Percentiles rank a stretch among this genome's conserved stretches.
These are phyloP conservation scores for Aquatica leii DNA, from an alignment of 2,888 invertebrate genomes.

Conservation along the genomic window DNA sequence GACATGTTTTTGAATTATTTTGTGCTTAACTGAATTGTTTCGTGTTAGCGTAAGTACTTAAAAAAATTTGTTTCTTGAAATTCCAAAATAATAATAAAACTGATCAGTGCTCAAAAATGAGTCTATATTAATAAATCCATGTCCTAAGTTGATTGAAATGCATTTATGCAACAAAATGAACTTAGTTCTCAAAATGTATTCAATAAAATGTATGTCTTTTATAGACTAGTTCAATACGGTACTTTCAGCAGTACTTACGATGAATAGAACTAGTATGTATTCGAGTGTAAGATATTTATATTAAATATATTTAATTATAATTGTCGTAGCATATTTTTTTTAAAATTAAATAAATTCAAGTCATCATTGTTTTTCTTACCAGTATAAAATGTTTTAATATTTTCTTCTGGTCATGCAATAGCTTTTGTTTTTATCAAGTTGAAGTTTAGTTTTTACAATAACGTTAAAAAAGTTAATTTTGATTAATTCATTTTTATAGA, in stretches of 20 bases:
- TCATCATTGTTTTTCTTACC: too few species aligned
- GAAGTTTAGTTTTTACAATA: too few species aligned
- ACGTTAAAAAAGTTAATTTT: too few species aligned
- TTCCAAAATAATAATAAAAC: constrained; percentile 18
- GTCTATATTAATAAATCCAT: constrained; percentile 31
- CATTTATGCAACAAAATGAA: constrained; percentile 50
- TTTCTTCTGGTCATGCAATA: too few species aligned
- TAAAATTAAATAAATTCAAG: neutral
- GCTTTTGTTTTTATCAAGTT: too few species aligned
- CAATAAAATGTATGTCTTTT: constrained; percentile 59
- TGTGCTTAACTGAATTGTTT: constrained; percentile 7
- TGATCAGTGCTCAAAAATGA: constrained; percentile 35
- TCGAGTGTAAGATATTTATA: constrained; percentile 64
- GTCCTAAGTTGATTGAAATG: constrained; percentile 44
- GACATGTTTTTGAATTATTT: constrained; percentile 1
- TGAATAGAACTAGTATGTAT: constrained; percentile 60
- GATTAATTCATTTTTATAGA: too few species aligned
- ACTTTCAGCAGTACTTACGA: constrained; percentile 52
- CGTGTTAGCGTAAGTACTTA: constrained; percentile 30
- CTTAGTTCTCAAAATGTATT: constrained; percentile 56
- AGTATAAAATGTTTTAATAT: too few species aligned
- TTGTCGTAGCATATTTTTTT: constrained; percentile 46
- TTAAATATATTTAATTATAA: constrained; percentile 63
- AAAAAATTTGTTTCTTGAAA: constrained; percentile 22
- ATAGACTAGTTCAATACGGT: constrained; percentile 59